Evolutionary conservation across 2,797 vertebrate genomes (phyloP).

Genomic region (Poeciliopsis presidionis): DNA sequence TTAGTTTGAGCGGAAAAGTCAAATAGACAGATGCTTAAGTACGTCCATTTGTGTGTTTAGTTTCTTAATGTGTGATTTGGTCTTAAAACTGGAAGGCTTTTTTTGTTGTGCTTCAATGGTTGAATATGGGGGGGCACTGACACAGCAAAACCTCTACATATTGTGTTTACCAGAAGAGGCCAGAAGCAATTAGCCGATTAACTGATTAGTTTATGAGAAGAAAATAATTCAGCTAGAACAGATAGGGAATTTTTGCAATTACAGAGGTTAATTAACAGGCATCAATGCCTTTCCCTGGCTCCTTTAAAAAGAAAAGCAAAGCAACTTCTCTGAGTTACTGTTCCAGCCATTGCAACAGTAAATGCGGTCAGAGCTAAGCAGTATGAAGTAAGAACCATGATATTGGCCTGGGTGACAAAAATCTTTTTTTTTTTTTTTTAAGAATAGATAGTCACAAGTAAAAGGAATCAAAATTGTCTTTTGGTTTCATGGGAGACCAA

Average conservation of each 20-base stretch:
- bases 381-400: background rate
- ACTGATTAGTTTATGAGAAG: constrained; percentile 1
- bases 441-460: background rate
- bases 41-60: background rate
- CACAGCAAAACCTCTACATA: background rate
- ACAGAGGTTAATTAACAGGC: constrained; percentile 12
- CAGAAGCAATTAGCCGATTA: constrained; percentile 14
- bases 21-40: background rate
- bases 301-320: background rate
- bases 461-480: background rate
- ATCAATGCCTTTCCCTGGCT: background rate
- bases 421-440: background rate
- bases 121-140: background rate
- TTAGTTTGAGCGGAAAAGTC: constrained; percentile 19
- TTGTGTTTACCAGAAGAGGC: constrained; percentile 1
- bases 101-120: background rate
- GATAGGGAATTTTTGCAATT: background rate
- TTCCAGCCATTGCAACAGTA: background rate
- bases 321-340: background rate
- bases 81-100: background rate
- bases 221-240: constrained; percentile 8
- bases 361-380: background rate
- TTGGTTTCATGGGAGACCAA: background rate
- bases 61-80: background rate
- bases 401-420: background rate